Evolutionary conservation across 2,888 invertebrate genomes (phyloP), one percentile per base, ranked within the genome.

Genomic region (Amblyjoppa proteus): DNA sequence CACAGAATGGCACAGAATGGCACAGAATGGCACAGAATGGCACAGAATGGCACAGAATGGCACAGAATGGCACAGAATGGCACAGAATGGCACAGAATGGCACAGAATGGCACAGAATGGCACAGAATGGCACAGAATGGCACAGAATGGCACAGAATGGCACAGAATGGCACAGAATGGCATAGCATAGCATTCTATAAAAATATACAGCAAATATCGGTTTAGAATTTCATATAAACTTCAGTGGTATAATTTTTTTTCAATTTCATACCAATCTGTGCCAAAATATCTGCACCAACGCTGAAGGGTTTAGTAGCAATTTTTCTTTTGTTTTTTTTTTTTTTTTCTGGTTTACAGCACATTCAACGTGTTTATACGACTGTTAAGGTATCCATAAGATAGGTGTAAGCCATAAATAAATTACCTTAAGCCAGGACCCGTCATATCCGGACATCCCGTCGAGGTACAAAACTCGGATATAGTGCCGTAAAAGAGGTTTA

Each of bases 381-480:
- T 56, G 7, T 56, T 7, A 56, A 25, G 56, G 11, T 25, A 56
- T 11, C 20, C 25, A 28, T 16, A 16, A 31, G 31, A 31, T 56
- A 9, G n/a, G 58, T 34, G 5, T 7, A 31, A 58, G 31, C 2
- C 13, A 16, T 34, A 91, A 94, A 28, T 51, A 78, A 61, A 79
- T 95, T 95, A 98, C 98, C 97, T 97, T 95, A 98, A 97, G 94
- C 98, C 98, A 88, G 99, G 99, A 92, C 98, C 99, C 92, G 97
- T 97, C 99, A 99, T 99, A 95, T 98, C 98, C 89, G 99, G 97
- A 95, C 99, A 99, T 92, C 97, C 96, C 90, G 97, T 97, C 95
- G 97, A 97, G 93, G 99, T 99, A 96, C 99, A 99, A 96, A 98
- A 99, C 96, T 99, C 99, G 92, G 99, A 99, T 95, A 99, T 97